Conservation (phyloP, 1,140 invertebrate species). For the Drosophila micromelanica region DNA sequence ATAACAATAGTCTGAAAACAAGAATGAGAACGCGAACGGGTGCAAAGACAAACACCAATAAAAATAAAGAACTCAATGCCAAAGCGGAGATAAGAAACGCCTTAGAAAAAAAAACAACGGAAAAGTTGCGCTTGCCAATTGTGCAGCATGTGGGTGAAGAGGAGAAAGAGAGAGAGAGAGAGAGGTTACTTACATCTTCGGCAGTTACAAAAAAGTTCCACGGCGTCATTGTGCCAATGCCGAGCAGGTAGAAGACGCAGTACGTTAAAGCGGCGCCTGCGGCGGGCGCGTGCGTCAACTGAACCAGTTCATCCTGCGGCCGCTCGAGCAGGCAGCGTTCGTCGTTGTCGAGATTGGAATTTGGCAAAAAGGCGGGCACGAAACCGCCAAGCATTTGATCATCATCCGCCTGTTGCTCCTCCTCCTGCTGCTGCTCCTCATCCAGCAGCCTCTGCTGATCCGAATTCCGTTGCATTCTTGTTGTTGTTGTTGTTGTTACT, state of each 20-base stretch:
- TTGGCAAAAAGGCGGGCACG: slow-evolving; percentile 61
- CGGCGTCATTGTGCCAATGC: slow-evolving; percentile 94
- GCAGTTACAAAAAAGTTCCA: slow-evolving; percentile 99
- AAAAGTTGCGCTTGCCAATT: slow-evolving; percentile 28
- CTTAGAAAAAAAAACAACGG: slow-evolving; percentile 38
- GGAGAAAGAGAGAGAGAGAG: no score
- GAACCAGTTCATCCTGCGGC: slow-evolving; percentile 57
- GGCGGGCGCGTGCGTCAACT: slow-evolving; percentile 84
- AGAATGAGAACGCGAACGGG: slow-evolving; percentile 1
- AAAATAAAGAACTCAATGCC: slow-evolving; percentile 30
- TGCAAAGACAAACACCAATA: neutral
- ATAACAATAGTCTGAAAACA: slow-evolving; percentile 31
- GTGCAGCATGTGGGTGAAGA: slow-evolving; percentile 23
- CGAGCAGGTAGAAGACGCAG: slow-evolving; percentile 94
- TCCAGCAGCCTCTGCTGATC: slow-evolving; percentile 23
- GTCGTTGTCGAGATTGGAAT: slow-evolving; percentile 8
- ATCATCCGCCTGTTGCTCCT: slow-evolving; percentile 37
- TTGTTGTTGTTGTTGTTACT: neutral
- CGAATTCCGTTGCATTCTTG: slow-evolving; percentile 6
- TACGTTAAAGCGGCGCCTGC: slow-evolving; percentile 89
- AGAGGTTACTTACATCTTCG: slow-evolving; percentile 93
- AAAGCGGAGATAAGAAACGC: slow-evolving; percentile 54
- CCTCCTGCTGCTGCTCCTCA: slow-evolving; percentile 7
- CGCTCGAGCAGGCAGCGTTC: slow-evolving; percentile 34
- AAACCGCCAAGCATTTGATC: slow-evolving; percentile 46